These are phyloP conservation scores for Strigops habroptila DNA, from an alignment of 2,113 vertebrate species.

Conservation along the genomic window DNA sequence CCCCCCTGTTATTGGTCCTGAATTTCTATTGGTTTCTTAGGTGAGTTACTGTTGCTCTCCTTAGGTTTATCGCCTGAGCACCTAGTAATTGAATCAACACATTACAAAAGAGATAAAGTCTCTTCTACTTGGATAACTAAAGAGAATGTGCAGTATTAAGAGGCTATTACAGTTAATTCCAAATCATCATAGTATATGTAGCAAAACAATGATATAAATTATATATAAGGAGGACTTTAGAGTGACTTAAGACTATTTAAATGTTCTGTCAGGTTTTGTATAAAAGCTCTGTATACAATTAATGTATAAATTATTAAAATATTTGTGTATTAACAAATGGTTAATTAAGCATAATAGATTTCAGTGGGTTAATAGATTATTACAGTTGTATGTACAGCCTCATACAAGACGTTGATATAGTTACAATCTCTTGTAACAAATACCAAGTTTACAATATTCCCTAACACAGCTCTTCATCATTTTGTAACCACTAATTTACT, in stretches of 20 bases:
- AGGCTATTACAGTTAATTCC: not conserved
- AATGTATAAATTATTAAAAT: not conserved
- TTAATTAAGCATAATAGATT: not conserved
- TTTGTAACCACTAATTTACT: not conserved
- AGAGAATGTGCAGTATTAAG: not conserved
- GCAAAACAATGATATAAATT: not conserved
- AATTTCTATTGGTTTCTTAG: not conserved
- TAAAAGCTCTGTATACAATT: not conserved
- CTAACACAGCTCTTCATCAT: not conserved
- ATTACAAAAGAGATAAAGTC: not conserved
- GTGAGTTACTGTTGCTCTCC: not conserved
- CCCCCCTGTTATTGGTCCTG: not conserved
- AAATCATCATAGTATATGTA: not conserved
- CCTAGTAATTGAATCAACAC: not conserved
- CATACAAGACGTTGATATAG: not conserved
- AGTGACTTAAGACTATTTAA: not conserved
- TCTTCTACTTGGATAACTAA: not conserved
- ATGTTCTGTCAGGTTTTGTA: not conserved
- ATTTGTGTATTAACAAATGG: not conserved
- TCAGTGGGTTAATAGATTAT: not conserved
- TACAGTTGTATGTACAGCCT: not conserved
- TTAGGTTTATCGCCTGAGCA: not conserved
- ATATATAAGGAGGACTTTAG: not conserved
- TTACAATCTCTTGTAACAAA: not conserved
- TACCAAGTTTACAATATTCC: not conserved